Conservation (phyloP, 2,888 invertebrate species). For the Eupithecia exiguata region DNA sequence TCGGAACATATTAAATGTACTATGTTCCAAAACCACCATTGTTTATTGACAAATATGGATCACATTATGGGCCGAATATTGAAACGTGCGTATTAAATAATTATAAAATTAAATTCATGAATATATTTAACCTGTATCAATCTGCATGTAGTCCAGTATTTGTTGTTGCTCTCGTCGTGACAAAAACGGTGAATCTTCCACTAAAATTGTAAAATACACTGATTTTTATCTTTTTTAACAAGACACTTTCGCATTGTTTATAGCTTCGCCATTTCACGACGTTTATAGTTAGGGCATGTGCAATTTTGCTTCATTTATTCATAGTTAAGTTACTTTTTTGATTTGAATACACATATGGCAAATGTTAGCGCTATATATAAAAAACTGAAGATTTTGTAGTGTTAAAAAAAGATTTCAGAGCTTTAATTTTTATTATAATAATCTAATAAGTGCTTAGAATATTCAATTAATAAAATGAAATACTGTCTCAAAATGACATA, state of each 20-base stretch:
- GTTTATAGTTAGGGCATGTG: not conserved
- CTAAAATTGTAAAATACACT: constrained; percentile 24
- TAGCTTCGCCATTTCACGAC: not conserved
- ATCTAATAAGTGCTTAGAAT: not conserved
- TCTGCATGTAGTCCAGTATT: constrained; percentile 36
- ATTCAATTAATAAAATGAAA: not conserved
- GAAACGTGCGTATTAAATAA: not conserved
- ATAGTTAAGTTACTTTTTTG: not conserved
- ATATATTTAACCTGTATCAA: constrained; percentile 29
- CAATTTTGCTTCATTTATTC: not conserved
- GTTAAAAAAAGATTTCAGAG: not conserved
- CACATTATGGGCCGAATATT: not conserved
- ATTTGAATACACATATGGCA: not conserved
- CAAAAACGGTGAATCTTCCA: constrained; percentile 30
- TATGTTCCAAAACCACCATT: no score
- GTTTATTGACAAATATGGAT: no score
- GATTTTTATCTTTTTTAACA: constrained; percentile 3
- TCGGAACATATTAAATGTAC: no score
- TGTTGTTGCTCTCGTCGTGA: constrained; percentile 28
- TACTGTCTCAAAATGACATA: not conserved
- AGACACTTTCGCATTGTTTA: not conserved
- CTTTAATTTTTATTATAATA: not conserved
- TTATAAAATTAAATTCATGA: not conserved
- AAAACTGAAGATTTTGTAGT: not conserved
- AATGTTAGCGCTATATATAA: not conserved